Conservation (phyloP, 2,888 invertebrate genomes). For the Melinopterus prodromus region DNA sequence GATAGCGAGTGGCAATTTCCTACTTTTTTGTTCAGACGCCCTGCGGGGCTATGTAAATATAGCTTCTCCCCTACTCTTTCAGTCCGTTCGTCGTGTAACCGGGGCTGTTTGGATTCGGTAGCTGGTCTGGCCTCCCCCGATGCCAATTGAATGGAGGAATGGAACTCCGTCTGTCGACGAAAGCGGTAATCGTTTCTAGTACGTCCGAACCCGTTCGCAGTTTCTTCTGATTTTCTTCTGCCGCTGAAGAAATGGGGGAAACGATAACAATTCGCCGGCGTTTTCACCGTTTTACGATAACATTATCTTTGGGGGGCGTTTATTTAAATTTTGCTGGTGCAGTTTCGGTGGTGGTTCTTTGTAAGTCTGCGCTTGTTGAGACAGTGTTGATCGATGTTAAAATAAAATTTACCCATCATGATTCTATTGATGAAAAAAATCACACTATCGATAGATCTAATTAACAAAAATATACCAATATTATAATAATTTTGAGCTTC, state of each 20-base stretch:
- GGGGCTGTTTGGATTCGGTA: background rate
- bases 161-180: background rate
- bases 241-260: background rate
- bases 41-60: slow-evolving; percentile 52
- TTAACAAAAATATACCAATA: too few species aligned
- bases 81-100: background rate
- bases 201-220: background rate
- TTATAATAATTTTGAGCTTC: too few species aligned
- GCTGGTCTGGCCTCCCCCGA: background rate
- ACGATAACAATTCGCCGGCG: background rate
- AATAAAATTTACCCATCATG: too few species aligned
- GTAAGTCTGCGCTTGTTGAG: background rate
- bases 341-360: background rate
- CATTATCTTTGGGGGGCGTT: background rate
- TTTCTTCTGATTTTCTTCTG: background rate
- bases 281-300: background rate
- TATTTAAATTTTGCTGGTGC: background rate
- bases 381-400: too few species aligned
- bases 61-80: background rate
- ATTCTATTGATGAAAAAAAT: too few species aligned
- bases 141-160: background rate
- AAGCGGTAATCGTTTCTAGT: background rate
- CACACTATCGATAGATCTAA: too few species aligned
- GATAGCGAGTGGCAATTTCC: slow-evolving; percentile 55
- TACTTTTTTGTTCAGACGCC: slow-evolving; percentile 52